phyloP scores from a whole-genome alignment of 1,140 invertebrate genomes.

The Artemia franciscana region DNA sequence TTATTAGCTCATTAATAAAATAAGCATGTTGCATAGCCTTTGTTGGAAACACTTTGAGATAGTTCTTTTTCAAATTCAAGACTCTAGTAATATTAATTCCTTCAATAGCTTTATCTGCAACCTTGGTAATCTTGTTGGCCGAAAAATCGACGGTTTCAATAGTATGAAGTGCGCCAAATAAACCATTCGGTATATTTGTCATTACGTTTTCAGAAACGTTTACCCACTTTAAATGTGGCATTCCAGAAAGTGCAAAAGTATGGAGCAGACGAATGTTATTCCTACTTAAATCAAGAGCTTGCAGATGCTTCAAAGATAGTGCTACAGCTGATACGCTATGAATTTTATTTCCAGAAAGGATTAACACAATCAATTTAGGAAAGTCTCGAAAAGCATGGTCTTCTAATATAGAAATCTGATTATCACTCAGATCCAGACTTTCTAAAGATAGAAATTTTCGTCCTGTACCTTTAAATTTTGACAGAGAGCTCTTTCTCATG shows the following conservation, averaged over 20 bases:
- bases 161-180: background rate
- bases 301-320: background rate
- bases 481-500: background rate
- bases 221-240: background rate
- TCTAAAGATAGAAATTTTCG: background rate
- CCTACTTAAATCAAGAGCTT: background rate
- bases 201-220: background rate
- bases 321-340: background rate
- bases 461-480: background rate
- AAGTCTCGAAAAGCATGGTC: background rate
- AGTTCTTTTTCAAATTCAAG: background rate
- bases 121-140: background rate
- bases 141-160: background rate
- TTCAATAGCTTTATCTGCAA: background rate
- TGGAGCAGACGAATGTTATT: background rate
- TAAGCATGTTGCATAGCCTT: background rate
- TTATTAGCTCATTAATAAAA: background rate
- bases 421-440: background rate
- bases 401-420: background rate
- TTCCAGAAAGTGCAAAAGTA: background rate
- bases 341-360: background rate
- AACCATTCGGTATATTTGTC: background rate
- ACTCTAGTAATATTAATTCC: background rate
- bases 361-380: background rate
- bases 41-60: background rate